These are phyloP conservation scores for Lutjanus campechanus DNA, from an alignment of 2,797 vertebrate species.

Conservation along the genomic window DNA sequence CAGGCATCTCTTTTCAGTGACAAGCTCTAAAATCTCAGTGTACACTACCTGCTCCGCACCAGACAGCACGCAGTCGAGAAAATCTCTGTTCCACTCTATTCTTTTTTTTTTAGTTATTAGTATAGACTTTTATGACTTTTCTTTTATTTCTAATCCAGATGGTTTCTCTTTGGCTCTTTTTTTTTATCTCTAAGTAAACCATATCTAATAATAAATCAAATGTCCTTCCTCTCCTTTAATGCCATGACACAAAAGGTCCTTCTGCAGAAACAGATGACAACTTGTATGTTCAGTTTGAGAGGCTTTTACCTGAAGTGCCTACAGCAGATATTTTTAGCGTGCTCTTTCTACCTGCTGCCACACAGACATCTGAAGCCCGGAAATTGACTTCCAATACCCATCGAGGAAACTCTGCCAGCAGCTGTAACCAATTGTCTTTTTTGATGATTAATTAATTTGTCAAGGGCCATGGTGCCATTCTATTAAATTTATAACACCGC, in stretches of 20 bases:
- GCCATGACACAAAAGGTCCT: neutral
- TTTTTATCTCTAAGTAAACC: neutral
- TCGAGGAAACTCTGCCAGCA: slow-evolving; percentile 5
- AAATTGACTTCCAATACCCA: neutral
- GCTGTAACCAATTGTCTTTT: slow-evolving; percentile 52
- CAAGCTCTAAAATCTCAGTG: neutral
- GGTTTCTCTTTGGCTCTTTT: neutral
- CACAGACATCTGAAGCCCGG: neutral
- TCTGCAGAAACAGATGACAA: slow-evolving; percentile 8
- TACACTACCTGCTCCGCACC: neutral
- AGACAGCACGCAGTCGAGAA: neutral
- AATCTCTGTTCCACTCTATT: no score
- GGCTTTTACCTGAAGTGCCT: slow-evolving; percentile 4
- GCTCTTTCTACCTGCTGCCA: neutral
- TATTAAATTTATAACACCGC: slow-evolving; percentile 41
- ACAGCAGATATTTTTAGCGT: neutral
- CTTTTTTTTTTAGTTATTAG: neutral
- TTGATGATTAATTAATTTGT: slow-evolving; percentile 60
- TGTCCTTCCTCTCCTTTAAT: neutral
- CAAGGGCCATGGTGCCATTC: slow-evolving; percentile 36
- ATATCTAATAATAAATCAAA: neutral
- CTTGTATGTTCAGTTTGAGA: neutral
- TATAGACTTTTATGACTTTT: no score
- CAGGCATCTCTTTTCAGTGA: neutral
- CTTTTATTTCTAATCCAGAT: neutral